A percentile compares a stretch with the other conserved stretches of the same genome.
These are phyloP conservation scores for Laticauda laticaudata DNA, from an alignment of 2,113 vertebrate genomes.

Conservation along the genomic window DNA sequence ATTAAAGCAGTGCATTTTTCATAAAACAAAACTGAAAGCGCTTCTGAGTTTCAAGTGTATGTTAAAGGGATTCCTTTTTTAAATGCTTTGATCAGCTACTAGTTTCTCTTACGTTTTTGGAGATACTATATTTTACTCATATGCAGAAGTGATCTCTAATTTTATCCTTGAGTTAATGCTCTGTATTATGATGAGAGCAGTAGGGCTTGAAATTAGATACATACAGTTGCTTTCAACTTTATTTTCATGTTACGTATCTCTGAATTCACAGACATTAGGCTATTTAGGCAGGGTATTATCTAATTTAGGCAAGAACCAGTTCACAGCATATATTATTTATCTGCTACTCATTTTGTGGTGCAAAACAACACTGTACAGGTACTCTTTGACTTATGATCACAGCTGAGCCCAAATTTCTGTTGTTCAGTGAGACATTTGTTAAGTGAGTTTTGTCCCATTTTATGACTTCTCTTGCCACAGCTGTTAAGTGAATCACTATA, in stretches of 20 bases:
- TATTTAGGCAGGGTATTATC: not conserved
- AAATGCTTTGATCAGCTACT: not conserved
- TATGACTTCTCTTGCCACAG: not conserved
- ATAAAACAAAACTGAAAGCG: not conserved
- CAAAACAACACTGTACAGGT: not conserved
- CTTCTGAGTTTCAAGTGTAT: not conserved
- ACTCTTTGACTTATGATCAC: not conserved
- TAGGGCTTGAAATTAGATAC: not conserved
- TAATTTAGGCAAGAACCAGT: not conserved
- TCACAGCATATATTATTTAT: not conserved
- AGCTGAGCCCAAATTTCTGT: not conserved
- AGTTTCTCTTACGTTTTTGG: not conserved
- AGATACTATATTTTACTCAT: not conserved
- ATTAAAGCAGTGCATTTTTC: conserved; percentile 9
- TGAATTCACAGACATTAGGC: not conserved
- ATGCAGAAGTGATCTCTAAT: not conserved
- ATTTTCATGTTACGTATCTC: not conserved
- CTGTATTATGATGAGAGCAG: not conserved
- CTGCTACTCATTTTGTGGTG: not conserved
- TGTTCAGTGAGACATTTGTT: not conserved
- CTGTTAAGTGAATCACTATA: not conserved
- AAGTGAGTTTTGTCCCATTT: not conserved
- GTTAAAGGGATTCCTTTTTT: not conserved
- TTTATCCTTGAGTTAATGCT: not conserved
- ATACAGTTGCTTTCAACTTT: not conserved